phyloP scores from a whole-genome alignment of 2,797 vertebrate species.

The Jordanella pulchra region DNA sequence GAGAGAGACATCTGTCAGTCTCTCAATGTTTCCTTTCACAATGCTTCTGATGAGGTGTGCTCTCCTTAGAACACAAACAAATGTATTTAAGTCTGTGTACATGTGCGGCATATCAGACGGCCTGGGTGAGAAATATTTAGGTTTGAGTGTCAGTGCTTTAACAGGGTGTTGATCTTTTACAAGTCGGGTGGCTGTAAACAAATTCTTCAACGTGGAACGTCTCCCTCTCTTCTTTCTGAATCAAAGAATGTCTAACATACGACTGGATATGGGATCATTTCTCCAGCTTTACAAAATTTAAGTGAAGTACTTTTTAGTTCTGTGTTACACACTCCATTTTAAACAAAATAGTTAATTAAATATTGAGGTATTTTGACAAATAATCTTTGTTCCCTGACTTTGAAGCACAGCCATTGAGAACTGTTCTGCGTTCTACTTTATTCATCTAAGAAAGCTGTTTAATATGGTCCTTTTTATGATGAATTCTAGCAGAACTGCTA shows the following conservation, averaged over 20 bases:
- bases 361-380: neutral
- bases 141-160: conserved; percentile 58
- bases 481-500: neutral
- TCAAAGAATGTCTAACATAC: conserved; percentile 40
- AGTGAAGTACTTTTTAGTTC: conserved; percentile 10
- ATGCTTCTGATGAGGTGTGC: conserved; percentile 65
- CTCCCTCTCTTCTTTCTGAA: conserved; percentile 46
- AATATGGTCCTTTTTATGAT: neutral
- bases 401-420: neutral
- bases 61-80: conserved; percentile 1
- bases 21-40: conserved; percentile 56
- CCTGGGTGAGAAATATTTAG: conserved; percentile 48
- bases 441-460: neutral
- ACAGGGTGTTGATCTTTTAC: conserved; percentile 58
- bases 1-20: conserved; percentile 69
- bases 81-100: conserved; percentile 3
- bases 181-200: conserved; percentile 73
- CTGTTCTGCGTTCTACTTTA: neutral
- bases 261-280: conserved; percentile 32
- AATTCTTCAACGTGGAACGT: conserved; percentile 68
- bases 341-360: neutral
- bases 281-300: conserved; percentile 3
- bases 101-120: conserved; percentile 10
- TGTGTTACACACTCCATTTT: neutral
- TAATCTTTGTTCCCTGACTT: neutral